phyloP scores from a whole-genome alignment of 1,140 invertebrate species.

The Megalopta genalis region DNA sequence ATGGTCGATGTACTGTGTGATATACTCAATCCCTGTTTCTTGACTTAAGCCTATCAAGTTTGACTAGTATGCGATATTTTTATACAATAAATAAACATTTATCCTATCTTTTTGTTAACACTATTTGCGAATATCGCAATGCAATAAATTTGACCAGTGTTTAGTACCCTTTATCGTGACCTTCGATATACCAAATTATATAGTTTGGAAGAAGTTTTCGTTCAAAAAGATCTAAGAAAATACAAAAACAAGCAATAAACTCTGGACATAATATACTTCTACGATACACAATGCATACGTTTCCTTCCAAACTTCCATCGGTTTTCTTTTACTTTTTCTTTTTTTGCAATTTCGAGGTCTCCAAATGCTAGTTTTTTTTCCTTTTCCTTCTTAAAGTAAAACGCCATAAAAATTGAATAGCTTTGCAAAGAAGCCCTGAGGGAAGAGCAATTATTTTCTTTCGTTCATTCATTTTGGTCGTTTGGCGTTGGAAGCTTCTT shows the following conservation, averaged over 20 bases:
- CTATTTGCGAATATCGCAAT: constrained; percentile 34
- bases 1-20: constrained; percentile 65
- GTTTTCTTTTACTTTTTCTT: background rate
- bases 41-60: constrained; percentile 68
- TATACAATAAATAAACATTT: constrained; percentile 61
- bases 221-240: background rate
- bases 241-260: background rate
- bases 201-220: constrained; percentile 38
- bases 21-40: constrained; percentile 73
- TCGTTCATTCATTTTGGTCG: constrained; percentile 33
- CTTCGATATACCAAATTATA: constrained; percentile 22
- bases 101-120: constrained; percentile 25
- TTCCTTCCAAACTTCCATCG: constrained; percentile 1
- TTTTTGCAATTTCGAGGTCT: background rate
- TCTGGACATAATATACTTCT: constrained; percentile 7
- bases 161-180: constrained; percentile 50
- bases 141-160: constrained; percentile 34
- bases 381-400: constrained; percentile 13
- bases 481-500: constrained; percentile 33
- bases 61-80: constrained; percentile 74
- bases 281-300: constrained; percentile 6
- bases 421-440: constrained; percentile 29
- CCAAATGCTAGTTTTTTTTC: background rate
- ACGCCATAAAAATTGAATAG: constrained; percentile 24
- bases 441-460: constrained; percentile 24